These are phyloP conservation scores for Callocephalon fimbriatum DNA, from an alignment of 2,113 vertebrate species.

Conservation along the genomic window DNA sequence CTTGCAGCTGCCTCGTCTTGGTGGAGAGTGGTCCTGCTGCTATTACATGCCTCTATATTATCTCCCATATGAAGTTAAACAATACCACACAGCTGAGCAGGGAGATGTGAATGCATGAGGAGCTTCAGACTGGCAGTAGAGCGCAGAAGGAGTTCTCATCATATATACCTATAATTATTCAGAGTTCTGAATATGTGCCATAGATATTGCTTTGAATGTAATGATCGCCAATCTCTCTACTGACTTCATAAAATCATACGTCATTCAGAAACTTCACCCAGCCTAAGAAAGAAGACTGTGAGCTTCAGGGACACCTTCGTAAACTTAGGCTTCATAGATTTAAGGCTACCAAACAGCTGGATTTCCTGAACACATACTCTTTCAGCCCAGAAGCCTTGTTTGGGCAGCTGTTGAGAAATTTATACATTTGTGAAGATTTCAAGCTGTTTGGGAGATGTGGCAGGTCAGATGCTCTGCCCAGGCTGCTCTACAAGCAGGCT, in stretches of 20 bases:
- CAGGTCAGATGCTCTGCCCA: constrained; percentile 34
- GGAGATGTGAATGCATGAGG: neutral
- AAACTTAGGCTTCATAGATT: neutral
- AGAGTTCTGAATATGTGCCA: neutral
- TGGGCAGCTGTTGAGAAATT: neutral
- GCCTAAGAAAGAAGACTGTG: neutral
- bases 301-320: neutral
- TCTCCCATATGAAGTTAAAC: neutral
- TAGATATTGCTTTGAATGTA: neutral
- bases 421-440: constrained; percentile 9
- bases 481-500: constrained; percentile 4
- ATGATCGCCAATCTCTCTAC: neutral
- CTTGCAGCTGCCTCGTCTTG: neutral
- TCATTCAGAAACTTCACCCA: neutral
- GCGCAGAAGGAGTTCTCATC: neutral
- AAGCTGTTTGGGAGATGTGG: constrained; percentile 1
- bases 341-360: neutral
- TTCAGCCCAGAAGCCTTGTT: constrained; percentile 4
- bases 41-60: neutral
- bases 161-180: neutral
- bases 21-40: neutral
- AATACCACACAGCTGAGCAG: neutral
- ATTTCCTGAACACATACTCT: neutral
- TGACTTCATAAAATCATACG: neutral
- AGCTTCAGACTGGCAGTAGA: neutral